Evolutionary conservation across 2,888 invertebrate genomes (phyloP).

Genomic region (Caenorhabditis angaria): DNA sequence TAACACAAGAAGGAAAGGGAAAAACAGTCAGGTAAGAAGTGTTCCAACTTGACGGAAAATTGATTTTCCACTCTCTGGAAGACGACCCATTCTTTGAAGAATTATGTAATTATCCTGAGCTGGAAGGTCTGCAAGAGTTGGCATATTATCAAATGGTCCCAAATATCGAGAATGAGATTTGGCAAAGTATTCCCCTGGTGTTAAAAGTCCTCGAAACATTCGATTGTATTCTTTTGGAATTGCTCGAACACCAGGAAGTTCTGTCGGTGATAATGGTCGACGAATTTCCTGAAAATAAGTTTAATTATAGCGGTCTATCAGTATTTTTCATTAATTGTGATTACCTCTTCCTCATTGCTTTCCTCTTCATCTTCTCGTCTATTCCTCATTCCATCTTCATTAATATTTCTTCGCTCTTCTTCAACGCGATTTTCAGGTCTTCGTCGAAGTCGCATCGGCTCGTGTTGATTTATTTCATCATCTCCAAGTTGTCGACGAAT

Average conservation of each 20-base stretch:
- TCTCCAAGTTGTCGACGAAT: too few relatives aligned
- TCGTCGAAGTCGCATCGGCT: neutral
- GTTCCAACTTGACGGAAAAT: constrained; percentile 43
- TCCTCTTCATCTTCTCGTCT: neutral
- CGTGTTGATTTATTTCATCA: too few relatives aligned
- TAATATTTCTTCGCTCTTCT: neutral
- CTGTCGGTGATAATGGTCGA: constrained; percentile 28
- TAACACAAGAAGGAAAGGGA: neutral
- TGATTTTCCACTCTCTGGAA: constrained; percentile 43
- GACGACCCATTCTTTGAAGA: constrained; percentile 41
- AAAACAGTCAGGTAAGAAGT: constrained; percentile 17
- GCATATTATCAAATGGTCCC: constrained; percentile 27
- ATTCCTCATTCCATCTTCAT: too few relatives aligned
- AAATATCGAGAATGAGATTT: constrained; percentile 38
- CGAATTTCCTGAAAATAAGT: constrained; percentile 3
- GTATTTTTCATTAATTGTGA: neutral
- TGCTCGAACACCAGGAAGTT: constrained; percentile 39
- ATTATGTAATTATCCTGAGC: too few relatives aligned
- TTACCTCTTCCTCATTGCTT: neutral
- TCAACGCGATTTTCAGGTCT: constrained; percentile 8
- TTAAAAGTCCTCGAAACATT: constrained; percentile 25
- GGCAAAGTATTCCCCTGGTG: constrained; percentile 41
- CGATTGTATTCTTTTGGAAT: constrained; percentile 38
- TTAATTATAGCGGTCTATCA: neutral
- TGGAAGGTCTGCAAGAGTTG: constrained; percentile 19